A percentile compares a stretch with the other conserved stretches of the same genome.
phyloP scores from a whole-genome alignment of 2,797 vertebrate species.

The Aplochiton taeniatus region DNA sequence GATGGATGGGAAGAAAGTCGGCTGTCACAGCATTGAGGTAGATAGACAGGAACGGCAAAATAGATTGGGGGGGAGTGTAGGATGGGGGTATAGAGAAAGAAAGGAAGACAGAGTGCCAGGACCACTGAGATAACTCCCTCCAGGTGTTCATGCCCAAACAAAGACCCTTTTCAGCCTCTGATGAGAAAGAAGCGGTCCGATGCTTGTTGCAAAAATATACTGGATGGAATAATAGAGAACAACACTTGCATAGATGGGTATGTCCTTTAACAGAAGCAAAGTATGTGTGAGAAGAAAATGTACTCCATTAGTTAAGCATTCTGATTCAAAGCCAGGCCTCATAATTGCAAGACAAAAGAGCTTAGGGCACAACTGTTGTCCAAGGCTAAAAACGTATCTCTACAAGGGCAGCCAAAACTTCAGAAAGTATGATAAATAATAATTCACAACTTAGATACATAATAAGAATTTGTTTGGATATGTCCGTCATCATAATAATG shows the following conservation, averaged over 20 bases:
- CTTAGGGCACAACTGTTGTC: too few relatives aligned
- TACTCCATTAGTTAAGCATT: slow-evolving; percentile 69
- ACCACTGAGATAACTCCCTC: slow-evolving; percentile 76
- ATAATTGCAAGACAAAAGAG: too few relatives aligned
- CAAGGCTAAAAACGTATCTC: too few relatives aligned
- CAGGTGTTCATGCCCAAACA: slow-evolving; percentile 90
- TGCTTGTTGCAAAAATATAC: slow-evolving; percentile 77
- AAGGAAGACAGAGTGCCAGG: slow-evolving; percentile 42
- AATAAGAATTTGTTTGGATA: too few relatives aligned
- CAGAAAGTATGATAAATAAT: too few relatives aligned
- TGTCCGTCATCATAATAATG: too few relatives aligned
- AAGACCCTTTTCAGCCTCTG: slow-evolving; percentile 87
- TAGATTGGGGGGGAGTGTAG: neutral
- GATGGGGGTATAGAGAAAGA: neutral
- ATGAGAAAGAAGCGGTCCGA: slow-evolving; percentile 81
- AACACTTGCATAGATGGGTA: slow-evolving; percentile 77
- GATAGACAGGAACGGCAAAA: neutral
- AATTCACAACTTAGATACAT: too few relatives aligned
- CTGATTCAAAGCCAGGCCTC: neutral
- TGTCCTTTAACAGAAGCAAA: slow-evolving; percentile 80
- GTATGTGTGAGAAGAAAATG: slow-evolving; percentile 60
- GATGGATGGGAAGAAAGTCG: neutral
- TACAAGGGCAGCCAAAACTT: too few relatives aligned
- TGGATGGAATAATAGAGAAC: slow-evolving; percentile 48
- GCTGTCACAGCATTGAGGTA: neutral